Evolutionary conservation across 2,888 invertebrate species (phyloP).

Genomic region (Reticulitermes lucifugus): DNA sequence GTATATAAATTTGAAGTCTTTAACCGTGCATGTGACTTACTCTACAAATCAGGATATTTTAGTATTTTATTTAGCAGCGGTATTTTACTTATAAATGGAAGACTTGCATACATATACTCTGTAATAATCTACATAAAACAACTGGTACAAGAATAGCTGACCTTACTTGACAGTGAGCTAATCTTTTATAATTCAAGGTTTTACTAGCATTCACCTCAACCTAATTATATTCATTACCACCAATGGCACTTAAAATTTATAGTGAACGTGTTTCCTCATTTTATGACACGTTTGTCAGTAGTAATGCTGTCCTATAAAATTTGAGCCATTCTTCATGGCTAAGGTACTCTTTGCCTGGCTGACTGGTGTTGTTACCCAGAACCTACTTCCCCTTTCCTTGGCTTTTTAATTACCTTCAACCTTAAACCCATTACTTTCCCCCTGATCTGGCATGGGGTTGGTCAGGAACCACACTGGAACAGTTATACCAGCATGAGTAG

Average conservation of each 20-base stretch:
- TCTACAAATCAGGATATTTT: neutral
- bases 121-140: neutral
- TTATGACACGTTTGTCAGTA: neutral
- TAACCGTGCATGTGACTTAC: neutral
- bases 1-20: neutral
- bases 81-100: conserved; percentile 26
- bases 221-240: conserved; percentile 37
- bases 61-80: neutral
- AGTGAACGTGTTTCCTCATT: conserved; percentile 34
- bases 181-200: neutral
- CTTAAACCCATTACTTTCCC: too few relatives aligned
- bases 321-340: too few relatives aligned
- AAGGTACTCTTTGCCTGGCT: too few relatives aligned
- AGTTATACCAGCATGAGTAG: too few relatives aligned
- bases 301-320: conserved; percentile 13
- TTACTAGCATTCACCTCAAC: conserved; percentile 17
- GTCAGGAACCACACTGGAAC: too few relatives aligned
- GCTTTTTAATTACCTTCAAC: too few relatives aligned
- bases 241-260: conserved; percentile 43
- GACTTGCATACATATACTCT: conserved; percentile 21
- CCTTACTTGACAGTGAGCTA: too few relatives aligned
- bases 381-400: too few relatives aligned
- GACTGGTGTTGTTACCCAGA: too few relatives aligned
- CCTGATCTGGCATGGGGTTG: too few relatives aligned
- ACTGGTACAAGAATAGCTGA: neutral